Percentiles rank a stretch among this genome's conserved stretches.
These are phyloP conservation scores for Chionoecetes opilio DNA, from an alignment of 1,140 invertebrate species.

Conservation along the genomic window DNA sequence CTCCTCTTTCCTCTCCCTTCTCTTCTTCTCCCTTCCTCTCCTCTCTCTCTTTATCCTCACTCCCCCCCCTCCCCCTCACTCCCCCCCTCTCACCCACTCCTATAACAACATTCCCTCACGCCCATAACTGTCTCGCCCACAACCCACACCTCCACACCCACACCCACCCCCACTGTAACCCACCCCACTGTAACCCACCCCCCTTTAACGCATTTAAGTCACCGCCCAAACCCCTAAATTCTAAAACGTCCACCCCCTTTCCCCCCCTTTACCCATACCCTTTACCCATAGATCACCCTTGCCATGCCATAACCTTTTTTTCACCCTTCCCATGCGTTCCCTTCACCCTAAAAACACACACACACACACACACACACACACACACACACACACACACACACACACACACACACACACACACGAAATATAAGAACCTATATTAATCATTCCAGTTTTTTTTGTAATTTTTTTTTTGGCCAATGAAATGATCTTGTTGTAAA, in stretches of 20 bases:
- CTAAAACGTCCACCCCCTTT: neutral
- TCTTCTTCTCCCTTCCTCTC: neutral
- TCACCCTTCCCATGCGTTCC: neutral
- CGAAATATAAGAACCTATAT: too few relatives aligned
- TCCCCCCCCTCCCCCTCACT: neutral
- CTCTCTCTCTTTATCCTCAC: too few relatives aligned
- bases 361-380: neutral
- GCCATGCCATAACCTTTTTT: neutral
- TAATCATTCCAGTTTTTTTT: too few relatives aligned
- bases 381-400: constrained; percentile 36
- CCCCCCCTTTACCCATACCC: neutral
- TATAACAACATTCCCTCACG: neutral
- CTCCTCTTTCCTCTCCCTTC: neutral
- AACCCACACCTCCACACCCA: neutral
- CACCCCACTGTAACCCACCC: neutral
- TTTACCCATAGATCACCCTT: neutral
- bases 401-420: neutral
- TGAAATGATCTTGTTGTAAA: too few relatives aligned
- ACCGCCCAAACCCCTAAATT: too few relatives aligned
- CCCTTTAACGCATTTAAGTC: neutral
- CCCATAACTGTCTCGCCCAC: neutral
- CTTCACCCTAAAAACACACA: neutral
- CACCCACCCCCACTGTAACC: neutral
- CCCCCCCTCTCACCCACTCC: neutral
- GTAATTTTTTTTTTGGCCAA: too few relatives aligned